These are phyloP conservation scores for Pangasius sanitwongsei DNA, from an alignment of 2,797 vertebrate species.

Conservation along the genomic window DNA sequence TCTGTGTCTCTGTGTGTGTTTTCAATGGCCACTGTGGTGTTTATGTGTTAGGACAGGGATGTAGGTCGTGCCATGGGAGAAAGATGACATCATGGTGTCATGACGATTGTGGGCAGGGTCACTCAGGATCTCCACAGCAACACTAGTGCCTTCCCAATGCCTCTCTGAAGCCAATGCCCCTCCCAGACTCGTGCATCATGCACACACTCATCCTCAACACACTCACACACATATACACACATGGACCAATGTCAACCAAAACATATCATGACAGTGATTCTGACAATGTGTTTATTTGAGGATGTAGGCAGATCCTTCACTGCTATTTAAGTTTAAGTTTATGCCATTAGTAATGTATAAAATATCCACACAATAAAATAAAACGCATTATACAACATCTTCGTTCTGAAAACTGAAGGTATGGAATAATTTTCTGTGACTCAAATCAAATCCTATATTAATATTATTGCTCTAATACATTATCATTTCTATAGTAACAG, in stretches of 20 bases:
- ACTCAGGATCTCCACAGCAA: slow-evolving; percentile 39
- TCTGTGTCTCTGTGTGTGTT: slow-evolving; percentile 15
- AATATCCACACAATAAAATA: background rate
- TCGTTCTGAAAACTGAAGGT: background rate
- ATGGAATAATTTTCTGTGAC: background rate
- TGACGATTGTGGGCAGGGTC: slow-evolving; percentile 31
- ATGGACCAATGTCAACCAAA: background rate
- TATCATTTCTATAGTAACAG: background rate
- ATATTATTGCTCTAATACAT: background rate
- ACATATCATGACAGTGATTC: background rate
- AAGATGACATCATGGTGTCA: slow-evolving; percentile 46
- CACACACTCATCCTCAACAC: slow-evolving; percentile 12
- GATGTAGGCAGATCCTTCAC: background rate
- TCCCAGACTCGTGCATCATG: slow-evolving; percentile 32
- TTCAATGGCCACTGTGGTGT: slow-evolving; percentile 5
- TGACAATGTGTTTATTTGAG: background rate
- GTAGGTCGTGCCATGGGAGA: slow-evolving; percentile 33
- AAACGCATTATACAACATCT: background rate
- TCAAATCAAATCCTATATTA: background rate
- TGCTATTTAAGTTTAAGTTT: background rate
- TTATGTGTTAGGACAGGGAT: slow-evolving; percentile 12
- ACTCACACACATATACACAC: slow-evolving; percentile 10
- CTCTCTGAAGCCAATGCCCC: slow-evolving; percentile 33
- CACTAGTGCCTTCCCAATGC: slow-evolving; percentile 20
- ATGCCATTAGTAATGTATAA: background rate